Conservation (phyloP, 23 tunicate genomes). For the Ciona savignyi region DNA sequence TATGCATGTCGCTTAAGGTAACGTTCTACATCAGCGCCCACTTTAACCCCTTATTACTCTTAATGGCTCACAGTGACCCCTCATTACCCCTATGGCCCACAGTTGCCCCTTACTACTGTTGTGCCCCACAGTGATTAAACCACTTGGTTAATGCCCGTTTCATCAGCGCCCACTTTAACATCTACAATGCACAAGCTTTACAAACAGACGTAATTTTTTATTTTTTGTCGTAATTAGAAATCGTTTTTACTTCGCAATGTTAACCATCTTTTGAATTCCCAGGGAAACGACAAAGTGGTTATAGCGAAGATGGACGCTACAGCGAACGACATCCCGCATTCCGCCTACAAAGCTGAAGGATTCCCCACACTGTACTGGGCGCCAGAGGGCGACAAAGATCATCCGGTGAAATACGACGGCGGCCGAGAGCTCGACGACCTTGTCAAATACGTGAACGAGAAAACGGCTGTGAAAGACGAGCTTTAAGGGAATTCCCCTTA, state of each 20-base stretch:
- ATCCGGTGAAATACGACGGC: constrained; percentile 70
- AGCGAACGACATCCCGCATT: constrained; percentile 88
- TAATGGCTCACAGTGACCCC: too few relatives aligned
- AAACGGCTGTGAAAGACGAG: constrained; percentile 15
- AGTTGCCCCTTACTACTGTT: not conserved
- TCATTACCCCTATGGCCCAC: too few relatives aligned
- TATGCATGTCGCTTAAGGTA: too few relatives aligned
- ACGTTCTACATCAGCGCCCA: too few relatives aligned
- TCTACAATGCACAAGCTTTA: too few relatives aligned
- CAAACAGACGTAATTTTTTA: too few relatives aligned
- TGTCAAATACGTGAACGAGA: constrained; percentile 44
- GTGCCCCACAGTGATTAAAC: too few relatives aligned
- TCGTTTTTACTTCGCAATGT: too few relatives aligned
- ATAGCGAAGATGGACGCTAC: constrained; percentile 98
- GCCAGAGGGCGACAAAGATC: constrained; percentile 53
- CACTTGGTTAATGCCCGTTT: too few relatives aligned
- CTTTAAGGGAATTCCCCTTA: constrained; percentile 11
- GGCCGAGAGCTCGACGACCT: constrained; percentile 65
- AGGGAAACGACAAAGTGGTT: constrained; percentile 56
- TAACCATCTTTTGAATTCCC: not conserved
- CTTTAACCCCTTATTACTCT: too few relatives aligned
- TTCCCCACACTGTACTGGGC: constrained; percentile 92
- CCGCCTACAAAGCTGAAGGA: constrained; percentile 70
- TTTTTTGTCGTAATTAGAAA: too few relatives aligned
- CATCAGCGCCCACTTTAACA: too few relatives aligned